Evolutionary conservation across 2,113 vertebrate species (phyloP), one percentile per base, ranked within the genome.

Genomic region (Notarius quadriscutis): DNA sequence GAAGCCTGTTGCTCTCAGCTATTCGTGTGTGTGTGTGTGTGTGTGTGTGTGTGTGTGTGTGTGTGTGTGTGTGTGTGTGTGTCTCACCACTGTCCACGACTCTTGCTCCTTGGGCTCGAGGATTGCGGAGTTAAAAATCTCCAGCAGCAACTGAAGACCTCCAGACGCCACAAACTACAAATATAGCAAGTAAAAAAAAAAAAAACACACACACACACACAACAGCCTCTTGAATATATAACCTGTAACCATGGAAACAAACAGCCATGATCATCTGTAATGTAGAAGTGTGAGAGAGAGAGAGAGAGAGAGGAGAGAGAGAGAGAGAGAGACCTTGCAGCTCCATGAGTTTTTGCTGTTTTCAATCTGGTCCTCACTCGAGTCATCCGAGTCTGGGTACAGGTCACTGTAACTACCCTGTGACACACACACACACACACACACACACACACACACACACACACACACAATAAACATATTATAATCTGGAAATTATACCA

Each of bases 321-420:
- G 74, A 71, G 78, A 53, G 25, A 30, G 58, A 34, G 55, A 10
- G 89, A 99, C 98, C 97, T 99, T 99, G 96, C 98, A 99, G 94
- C 98, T 99, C 98, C 98, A 99, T 0, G 97, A 97, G 95, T 99
- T 99, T 94, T 99, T 99, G 95, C 98, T 99, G 83, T 99, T 99
- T 93, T 99, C 98, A 81, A 99, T 98, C 93, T 99, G 98, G 93
- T 99, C 98, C 91, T 99, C 98, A 87, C 97, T 98, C 12, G 98
- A 99, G 92, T 99, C 98, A 87, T 99, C 98, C 0, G 98, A 99
- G 92, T 99, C 98, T 55, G 98, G 98, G 92, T 99, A 99, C 88
- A 99, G 94, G 85, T 99, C 98, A 69, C 98, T 99, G 55, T 99
- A 99, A 95, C 98, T 99, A 86, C 98, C 98, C 98, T 99, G 91